Evolutionary conservation across 2,113 vertebrate genomes (phyloP).

Genomic region (Tichodroma muraria): DNA sequence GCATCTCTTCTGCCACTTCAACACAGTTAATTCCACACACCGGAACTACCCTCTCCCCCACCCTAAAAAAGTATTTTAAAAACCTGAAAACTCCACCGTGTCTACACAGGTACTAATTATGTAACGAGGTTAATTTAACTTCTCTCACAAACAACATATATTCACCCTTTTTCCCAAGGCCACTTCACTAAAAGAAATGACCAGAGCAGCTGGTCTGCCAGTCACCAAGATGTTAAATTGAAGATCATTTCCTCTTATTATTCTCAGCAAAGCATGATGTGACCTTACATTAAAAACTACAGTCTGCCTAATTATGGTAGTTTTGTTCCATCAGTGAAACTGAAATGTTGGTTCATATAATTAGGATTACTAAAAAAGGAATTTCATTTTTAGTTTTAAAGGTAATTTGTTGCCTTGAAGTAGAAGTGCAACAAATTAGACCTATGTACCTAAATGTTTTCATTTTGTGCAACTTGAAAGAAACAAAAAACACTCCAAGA

Average conservation of each 20-base stretch:
- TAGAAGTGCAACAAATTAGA: background rate
- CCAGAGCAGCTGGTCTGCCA: conserved; percentile 47
- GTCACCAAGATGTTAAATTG: conserved; percentile 48
- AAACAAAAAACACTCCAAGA: background rate
- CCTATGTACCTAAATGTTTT: background rate
- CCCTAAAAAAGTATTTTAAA: background rate
- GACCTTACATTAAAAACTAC: conserved; percentile 50
- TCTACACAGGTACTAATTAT: background rate
- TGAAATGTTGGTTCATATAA: conserved; percentile 11
- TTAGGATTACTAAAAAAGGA: conserved; percentile 7
- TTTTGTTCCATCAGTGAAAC: conserved; percentile 44
- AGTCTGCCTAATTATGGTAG: conserved; percentile 42
- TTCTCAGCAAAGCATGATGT: conserved; percentile 47
- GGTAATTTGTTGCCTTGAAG: conserved; percentile 24
- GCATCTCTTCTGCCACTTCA: background rate
- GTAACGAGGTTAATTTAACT: background rate
- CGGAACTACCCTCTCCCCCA: background rate
- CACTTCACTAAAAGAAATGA: conserved; percentile 32
- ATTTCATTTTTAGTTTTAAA: conserved; percentile 29
- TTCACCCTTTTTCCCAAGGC: conserved; percentile 1
- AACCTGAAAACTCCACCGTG: background rate
- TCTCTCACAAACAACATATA: background rate
- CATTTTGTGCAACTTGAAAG: background rate
- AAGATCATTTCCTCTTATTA: conserved; percentile 64
- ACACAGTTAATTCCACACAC: background rate